A percentile compares a stretch with the other conserved stretches of the same genome.
Conservation (phyloP, 2,797 vertebrate species). For the Typhlichthys subterraneus region DNA sequence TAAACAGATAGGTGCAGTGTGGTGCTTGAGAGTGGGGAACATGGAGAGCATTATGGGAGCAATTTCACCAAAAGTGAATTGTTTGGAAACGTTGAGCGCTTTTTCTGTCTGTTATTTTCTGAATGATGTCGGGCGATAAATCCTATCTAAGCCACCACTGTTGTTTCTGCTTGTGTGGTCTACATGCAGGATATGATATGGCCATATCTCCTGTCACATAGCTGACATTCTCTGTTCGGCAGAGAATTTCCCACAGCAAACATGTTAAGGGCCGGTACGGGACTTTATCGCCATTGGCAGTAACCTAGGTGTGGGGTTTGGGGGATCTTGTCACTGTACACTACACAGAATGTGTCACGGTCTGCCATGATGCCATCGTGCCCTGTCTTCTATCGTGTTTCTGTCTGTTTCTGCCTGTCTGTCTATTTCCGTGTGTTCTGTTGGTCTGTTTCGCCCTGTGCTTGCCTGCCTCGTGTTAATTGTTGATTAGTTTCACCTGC, state of each 20-base stretch:
- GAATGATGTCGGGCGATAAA: slow-evolving; percentile 48
- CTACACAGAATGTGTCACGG: too few relatives aligned
- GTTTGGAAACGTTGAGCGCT: slow-evolving; percentile 48
- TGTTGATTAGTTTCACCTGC: too few relatives aligned
- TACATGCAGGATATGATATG: slow-evolving; percentile 44
- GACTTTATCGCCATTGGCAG: slow-evolving; percentile 9
- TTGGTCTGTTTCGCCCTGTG: too few relatives aligned
- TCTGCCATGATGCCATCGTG: too few relatives aligned
- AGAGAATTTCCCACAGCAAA: slow-evolving; percentile 41
- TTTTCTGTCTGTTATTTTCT: slow-evolving; percentile 1
- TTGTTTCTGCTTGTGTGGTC: slow-evolving; percentile 57
- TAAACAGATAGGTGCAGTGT: slow-evolving; percentile 26
- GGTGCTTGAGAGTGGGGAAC: slow-evolving; percentile 26
- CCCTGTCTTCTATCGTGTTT: too few relatives aligned
- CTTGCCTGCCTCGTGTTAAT: too few relatives aligned
- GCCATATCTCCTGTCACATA: slow-evolving; percentile 56
- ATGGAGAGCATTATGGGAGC: slow-evolving; percentile 17
- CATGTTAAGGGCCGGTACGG: neutral
- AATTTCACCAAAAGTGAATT: slow-evolving; percentile 31
- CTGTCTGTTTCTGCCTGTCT: too few relatives aligned
- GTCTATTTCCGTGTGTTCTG: too few relatives aligned
- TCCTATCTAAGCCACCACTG: slow-evolving; percentile 50
- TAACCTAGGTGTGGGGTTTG: slow-evolving; percentile 16
- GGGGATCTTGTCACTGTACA: too few relatives aligned
- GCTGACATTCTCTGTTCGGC: slow-evolving; percentile 50